phyloP scores from a whole-genome alignment of 2,113 vertebrate genomes.

The Garra rufa region DNA sequence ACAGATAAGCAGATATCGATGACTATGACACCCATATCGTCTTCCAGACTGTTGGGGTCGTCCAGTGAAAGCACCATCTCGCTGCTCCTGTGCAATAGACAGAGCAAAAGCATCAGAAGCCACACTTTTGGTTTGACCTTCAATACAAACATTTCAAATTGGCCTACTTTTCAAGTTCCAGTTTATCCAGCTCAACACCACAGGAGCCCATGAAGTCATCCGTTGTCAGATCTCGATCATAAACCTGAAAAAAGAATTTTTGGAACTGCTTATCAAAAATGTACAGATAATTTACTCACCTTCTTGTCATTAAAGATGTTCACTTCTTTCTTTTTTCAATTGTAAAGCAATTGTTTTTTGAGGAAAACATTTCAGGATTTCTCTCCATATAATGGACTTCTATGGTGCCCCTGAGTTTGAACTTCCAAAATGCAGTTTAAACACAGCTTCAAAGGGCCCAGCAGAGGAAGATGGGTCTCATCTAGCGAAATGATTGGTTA shows the following conservation, averaged over 20 bases:
- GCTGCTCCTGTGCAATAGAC: conserved; percentile 71
- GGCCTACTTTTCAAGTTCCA: conserved; percentile 89
- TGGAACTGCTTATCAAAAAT: no score
- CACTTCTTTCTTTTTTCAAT: no score
- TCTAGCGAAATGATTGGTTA: no score
- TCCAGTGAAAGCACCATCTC: conserved; percentile 83
- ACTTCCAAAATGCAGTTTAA: no score
- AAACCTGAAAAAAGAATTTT: conserved; percentile 80
- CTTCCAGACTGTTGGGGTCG: conserved; percentile 94
- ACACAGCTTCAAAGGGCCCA: no score
- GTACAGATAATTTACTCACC: no score
- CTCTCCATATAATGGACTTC: no score
- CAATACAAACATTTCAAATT: neutral
- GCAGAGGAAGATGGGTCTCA: no score
- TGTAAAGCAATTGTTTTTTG: no score
- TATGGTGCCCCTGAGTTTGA: no score
- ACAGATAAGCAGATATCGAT: conserved; percentile 84
- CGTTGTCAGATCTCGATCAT: conserved; percentile 91
- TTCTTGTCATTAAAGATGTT: no score
- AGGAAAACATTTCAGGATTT: no score
- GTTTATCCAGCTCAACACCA: conserved; percentile 77
- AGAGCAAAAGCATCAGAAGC: conserved; percentile 2
- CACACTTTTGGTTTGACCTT: neutral
- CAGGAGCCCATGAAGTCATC: conserved; percentile 98
- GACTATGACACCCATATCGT: conserved; percentile 92